These are phyloP conservation scores for Unio pictorum DNA, from an alignment of 2,888 invertebrate genomes.

Conservation along the genomic window DNA sequence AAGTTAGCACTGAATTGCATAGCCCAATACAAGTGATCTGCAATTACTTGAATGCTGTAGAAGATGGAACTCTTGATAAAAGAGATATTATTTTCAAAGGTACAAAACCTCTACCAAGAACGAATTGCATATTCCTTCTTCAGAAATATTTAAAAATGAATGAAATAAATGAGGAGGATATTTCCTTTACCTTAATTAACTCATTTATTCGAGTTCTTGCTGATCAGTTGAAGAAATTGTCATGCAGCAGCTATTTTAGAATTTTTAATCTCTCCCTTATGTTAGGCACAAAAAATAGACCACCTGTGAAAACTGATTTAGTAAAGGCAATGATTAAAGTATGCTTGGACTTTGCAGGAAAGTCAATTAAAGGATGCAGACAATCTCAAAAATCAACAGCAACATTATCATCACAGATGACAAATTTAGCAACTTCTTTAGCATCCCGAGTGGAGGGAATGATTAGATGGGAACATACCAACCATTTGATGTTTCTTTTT, in stretches of 20 bases:
- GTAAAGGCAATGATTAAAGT: conserved; percentile 25
- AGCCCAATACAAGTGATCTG: conserved; percentile 52
- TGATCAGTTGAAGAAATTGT: conserved; percentile 50
- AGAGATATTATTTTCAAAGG: conserved; percentile 31
- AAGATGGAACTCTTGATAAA: conserved; percentile 23
- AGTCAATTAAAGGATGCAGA: conserved; percentile 21
- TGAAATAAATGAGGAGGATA: conserved; percentile 4
- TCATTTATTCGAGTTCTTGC: conserved; percentile 45
- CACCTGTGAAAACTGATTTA: conserved; percentile 18
- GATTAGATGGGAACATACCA: conserved; percentile 51
- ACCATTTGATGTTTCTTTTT: conserved; percentile 47
- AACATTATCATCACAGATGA: no score
- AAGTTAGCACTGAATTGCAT: conserved; percentile 31
- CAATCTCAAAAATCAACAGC: conserved; percentile 13
- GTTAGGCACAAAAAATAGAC: conserved; percentile 11
- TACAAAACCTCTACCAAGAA: conserved; percentile 12
- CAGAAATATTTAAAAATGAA: conserved; percentile 17
- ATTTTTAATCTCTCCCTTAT: no score
- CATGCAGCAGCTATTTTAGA: conserved; percentile 42
- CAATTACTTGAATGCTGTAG: conserved; percentile 28
- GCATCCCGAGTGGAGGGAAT: conserved; percentile 34
- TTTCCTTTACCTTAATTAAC: conserved; percentile 38
- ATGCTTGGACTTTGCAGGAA: conserved; percentile 21
- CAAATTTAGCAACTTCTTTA: no score
- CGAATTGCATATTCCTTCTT: conserved; percentile 26